phyloP scores from a whole-genome alignment of 2,797 vertebrate genomes.

The Microctenopoma steveboyesi region DNA sequence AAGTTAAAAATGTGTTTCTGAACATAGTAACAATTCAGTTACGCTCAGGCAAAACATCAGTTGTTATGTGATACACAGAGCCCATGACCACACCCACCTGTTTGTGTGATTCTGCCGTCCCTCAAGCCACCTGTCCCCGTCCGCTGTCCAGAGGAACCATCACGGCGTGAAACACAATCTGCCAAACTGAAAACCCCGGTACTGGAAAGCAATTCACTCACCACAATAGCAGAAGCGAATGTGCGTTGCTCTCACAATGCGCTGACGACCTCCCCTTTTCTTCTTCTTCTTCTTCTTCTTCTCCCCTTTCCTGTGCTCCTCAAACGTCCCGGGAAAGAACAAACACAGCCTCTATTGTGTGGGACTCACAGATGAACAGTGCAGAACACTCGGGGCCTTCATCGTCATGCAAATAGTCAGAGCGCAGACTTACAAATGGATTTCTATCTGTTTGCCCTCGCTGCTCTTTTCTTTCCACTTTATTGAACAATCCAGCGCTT shows the following conservation, averaged over 20 bases:
- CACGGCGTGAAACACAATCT: constrained; percentile 65
- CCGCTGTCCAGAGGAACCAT: constrained; percentile 52
- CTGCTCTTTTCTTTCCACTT: constrained; percentile 32
- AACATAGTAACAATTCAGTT: not conserved
- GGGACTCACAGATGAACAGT: constrained; percentile 81
- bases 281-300: constrained; percentile 67
- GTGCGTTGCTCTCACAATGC: constrained; percentile 64
- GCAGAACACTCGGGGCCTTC: constrained; percentile 85
- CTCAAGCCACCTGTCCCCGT: constrained; percentile 49
- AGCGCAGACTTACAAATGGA: constrained; percentile 82
- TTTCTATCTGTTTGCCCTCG: constrained; percentile 73
- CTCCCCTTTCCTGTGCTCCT: constrained; percentile 63
- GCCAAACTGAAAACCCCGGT: constrained; percentile 66
- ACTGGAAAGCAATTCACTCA: constrained; percentile 60
- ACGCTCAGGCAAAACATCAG: not conserved
- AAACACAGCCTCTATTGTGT: constrained; percentile 95
- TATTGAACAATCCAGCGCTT: constrained; percentile 81
- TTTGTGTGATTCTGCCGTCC: constrained; percentile 50
- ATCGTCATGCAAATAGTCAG: constrained; percentile 87
- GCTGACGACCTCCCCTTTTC: constrained; percentile 70
- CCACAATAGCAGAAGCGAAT: constrained; percentile 56
- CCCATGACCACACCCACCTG: constrained; percentile 72
- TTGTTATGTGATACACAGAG: not conserved
- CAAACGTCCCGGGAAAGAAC: constrained; percentile 82
- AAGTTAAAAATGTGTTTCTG: constrained; percentile 1